Evolutionary conservation across 2,888 invertebrate genomes (phyloP).

Genomic region (Graphium colonna): DNA sequence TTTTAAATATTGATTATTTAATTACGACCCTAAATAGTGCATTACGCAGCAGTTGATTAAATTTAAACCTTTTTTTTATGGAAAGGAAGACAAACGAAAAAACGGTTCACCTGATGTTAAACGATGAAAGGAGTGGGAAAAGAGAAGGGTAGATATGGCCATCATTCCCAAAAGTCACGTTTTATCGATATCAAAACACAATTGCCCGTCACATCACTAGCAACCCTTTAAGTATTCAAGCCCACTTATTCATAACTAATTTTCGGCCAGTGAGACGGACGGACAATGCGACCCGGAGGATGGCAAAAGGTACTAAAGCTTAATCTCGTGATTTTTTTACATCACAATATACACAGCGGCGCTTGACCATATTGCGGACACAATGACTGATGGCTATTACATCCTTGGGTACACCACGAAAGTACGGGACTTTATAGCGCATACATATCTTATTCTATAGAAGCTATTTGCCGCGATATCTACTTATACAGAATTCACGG

Average conservation of each 20-base stretch:
- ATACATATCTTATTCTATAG: background rate
- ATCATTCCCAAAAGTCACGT: no score
- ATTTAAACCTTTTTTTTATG: no score
- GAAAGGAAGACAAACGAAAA: no score
- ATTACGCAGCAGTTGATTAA: no score
- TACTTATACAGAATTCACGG: background rate
- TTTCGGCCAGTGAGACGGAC: constrained; percentile 54
- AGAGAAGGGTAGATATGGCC: no score
- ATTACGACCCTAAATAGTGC: background rate
- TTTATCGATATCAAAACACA: constrained; percentile 21
- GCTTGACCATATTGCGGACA: constrained; percentile 67
- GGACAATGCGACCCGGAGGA: constrained; percentile 45
- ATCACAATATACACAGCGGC: constrained; percentile 45
- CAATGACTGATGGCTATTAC: constrained; percentile 33
- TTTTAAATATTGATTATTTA: no score
- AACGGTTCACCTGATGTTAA: no score
- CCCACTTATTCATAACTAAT: constrained; percentile 71
- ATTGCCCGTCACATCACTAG: constrained; percentile 27
- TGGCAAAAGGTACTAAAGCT: constrained; percentile 44
- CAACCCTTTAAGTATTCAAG: constrained; percentile 43
- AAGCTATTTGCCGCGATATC: background rate
- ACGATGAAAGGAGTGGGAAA: no score
- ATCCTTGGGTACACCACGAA: constrained; percentile 31
- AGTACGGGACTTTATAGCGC: constrained; percentile 37
- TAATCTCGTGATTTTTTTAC: constrained; percentile 60